phyloP scores from a whole-genome alignment of 2,797 vertebrate species.

The Cottoperca gobio region DNA sequence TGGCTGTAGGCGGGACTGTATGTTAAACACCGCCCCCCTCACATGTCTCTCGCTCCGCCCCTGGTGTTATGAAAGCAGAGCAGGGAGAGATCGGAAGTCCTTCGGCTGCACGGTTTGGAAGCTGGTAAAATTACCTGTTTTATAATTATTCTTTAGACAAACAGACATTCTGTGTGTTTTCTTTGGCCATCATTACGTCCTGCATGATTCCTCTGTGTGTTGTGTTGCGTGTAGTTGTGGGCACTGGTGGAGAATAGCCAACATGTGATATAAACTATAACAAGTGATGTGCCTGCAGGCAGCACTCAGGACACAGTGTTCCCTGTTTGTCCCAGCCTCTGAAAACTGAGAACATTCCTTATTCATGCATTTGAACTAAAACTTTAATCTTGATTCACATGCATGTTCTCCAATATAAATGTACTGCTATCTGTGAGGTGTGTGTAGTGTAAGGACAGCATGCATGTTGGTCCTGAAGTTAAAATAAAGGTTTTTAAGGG shows the following conservation, averaged over 20 bases:
- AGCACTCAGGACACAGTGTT: conserved; percentile 41
- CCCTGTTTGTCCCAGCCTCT: not conserved
- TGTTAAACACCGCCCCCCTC: not conserved
- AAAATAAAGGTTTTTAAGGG: too few relatives aligned
- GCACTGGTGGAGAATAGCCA: not conserved
- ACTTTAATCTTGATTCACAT: not conserved
- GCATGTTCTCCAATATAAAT: not conserved
- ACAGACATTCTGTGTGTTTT: not conserved
- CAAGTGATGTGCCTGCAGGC: not conserved
- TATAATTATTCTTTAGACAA: not conserved
- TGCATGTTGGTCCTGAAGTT: not conserved
- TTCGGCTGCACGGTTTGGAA: not conserved
- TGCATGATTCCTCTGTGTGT: not conserved
- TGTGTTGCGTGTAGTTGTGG: not conserved
- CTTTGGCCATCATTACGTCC: rapidly evolving
- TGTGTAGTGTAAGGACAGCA: not conserved
- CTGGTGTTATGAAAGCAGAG: conserved; percentile 55
- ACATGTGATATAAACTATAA: too few relatives aligned
- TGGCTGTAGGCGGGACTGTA: not conserved
- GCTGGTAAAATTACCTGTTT: conserved; percentile 38
- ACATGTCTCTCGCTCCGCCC: not conserved
- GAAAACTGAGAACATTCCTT: not conserved
- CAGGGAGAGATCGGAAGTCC: not conserved
- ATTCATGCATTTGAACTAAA: not conserved
- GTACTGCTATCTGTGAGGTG: too few relatives aligned